Evolutionary conservation across 2,888 invertebrate species (phyloP).

Genomic region (Megamerina dolium): DNA sequence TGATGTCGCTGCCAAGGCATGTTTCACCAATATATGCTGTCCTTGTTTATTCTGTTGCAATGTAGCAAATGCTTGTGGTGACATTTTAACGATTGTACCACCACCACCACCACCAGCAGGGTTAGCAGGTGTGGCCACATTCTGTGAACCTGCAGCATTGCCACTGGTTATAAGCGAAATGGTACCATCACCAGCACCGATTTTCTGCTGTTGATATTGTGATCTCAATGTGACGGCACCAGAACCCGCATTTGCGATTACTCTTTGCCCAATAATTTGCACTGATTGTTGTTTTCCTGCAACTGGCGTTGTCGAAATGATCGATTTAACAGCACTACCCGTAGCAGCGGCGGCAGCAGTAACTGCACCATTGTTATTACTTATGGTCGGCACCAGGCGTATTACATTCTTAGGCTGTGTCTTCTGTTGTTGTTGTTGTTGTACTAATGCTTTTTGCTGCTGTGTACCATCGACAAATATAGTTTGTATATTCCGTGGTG

Average conservation of each 20-base stretch:
- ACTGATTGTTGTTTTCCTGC: constrained; percentile 11
- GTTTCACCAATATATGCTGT: constrained; percentile 35
- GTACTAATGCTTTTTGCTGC: constrained; percentile 6
- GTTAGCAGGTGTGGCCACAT: constrained; percentile 14
- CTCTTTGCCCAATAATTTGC: constrained; percentile 33
- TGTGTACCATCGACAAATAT: not conserved
- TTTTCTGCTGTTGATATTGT: constrained; percentile 19
- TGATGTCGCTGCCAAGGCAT: constrained; percentile 13
- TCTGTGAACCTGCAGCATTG: constrained; percentile 14
- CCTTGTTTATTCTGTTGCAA: constrained; percentile 46
- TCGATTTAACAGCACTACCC: constrained; percentile 3
- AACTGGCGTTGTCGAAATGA: constrained; percentile 10
- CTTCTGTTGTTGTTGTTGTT: constrained; percentile 14
- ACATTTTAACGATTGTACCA: constrained; percentile 42
- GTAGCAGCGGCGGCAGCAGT: constrained; percentile 8
- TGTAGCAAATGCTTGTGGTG: constrained; percentile 40
- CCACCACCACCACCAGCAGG: constrained; percentile 10
- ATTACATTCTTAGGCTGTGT: constrained; percentile 20
- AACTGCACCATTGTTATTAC: not conserved
- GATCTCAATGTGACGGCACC: constrained; percentile 23
- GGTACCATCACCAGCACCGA: constrained; percentile 12
- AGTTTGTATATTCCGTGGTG: not conserved
- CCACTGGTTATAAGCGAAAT: constrained; percentile 25
- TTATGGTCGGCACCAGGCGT: constrained; percentile 18
- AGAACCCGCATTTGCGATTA: constrained; percentile 27